Base-by-base conservation (phyloP, 2,888 invertebrate genomes). In the Craniophora ligustri region DNA sequence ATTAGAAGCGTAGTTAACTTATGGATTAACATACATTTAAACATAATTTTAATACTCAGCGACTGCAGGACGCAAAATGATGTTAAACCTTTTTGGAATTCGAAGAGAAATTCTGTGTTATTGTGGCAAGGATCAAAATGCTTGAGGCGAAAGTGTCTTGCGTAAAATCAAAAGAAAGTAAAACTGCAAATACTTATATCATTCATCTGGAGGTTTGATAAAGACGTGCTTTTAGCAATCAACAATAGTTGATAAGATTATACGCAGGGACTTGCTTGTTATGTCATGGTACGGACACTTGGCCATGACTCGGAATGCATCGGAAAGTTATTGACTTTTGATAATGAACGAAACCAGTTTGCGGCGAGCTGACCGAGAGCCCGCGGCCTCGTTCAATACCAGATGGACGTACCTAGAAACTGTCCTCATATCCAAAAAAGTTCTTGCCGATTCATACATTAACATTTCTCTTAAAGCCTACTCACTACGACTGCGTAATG, bases 311-410 rank as follows among this genome's bases (percentile, higher is more conserved):
- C 81, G 84, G 82, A 86, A 89, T 90, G 91, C 89, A 89, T 91
- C 91, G 82, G 89, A 92, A 91, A 92, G 92, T 92, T 93, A 93
- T 93, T 93, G 92, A 93, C 92, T 92, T 92, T 92, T 92, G 92
- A 89, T 92, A 91, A 92, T 93, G 92, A 82, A 82, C 69, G 34
- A 88, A 93, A 93, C 92, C 90, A 86, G 92, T 93, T 92, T 91
- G 85, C 78, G 82, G 81, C 82, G 71, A 79, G 81, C 86, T 92
- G 92, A 91, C 92, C 92, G 89, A 88, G 87, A 88, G 89, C 80
- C 78, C 79, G 75, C 86, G 89, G 85, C 92, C 92, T 79, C 88
- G 88, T 89, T 92, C 87, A 88, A 88, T 90, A 91, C 84, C 88
- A 88, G 84, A 82, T 77, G 76, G 73, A 74, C 79, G 68, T 75